Base-by-base conservation (phyloP, 2,113 vertebrate species). In the Micromys minutus region DNA sequence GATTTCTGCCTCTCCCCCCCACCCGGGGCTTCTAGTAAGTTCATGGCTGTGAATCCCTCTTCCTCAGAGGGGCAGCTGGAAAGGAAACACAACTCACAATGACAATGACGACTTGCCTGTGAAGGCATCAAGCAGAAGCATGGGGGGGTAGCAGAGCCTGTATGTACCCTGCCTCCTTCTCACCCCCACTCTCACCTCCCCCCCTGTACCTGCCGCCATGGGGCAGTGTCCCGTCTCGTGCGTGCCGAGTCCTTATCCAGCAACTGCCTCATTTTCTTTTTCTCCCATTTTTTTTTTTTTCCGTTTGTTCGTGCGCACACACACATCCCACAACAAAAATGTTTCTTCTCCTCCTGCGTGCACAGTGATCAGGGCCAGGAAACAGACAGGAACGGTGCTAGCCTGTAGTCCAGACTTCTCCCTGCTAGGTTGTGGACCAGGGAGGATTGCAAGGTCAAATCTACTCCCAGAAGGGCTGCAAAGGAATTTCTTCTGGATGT, bases 401-500 rank as follows among this genome's bases (percentile, higher is more conserved):
- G 31, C 29, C 59, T 47, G 24, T 42, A 13, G 26, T 83, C 39
- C 0, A 1, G 65, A 59, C 36, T 39, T 55, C 42, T 71, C 86
- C 52, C 10, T 29, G 21, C 57, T 22, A 19, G 45, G 31, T 59
- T 65, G 75, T 45, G 2, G 29, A 47, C 74, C 65, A 4, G 67
- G 81, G 89, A 22, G 3, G 36, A 67, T 61, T 50, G 63, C 69
- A 71, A 72, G 91, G 72, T 36, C 84, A 63, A 31, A 26, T 80
- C 45, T 19, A 34, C 88, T 63, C 91, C 95, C 86, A 85, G 52
- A 36, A 72, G 39, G 39, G 5, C 88, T 4, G 42, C 63, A 59
- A 89, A 87, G 74, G 75, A 95, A 57, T 24, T 59, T 83, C 63
- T 75, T 87, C 92, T 79, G 65, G 31, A 72, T 59, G 90, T 86